These are phyloP conservation scores for Laterallus jamaicensis DNA, from an alignment of 2,113 vertebrate genomes.

Conservation along the genomic window DNA sequence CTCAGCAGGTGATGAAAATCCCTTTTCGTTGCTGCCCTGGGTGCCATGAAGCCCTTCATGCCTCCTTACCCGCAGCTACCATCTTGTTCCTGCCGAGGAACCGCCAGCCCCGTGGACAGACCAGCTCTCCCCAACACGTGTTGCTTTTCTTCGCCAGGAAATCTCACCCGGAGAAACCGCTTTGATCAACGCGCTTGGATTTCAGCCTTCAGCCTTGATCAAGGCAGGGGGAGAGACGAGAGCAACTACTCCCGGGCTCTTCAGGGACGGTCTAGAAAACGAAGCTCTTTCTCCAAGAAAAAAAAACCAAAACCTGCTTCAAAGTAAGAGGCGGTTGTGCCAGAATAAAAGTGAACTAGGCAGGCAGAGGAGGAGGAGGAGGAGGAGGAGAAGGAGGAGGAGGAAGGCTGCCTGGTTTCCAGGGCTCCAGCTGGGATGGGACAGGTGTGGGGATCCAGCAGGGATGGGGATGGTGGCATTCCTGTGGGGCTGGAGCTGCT, in stretches of 20 bases:
- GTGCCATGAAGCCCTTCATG: fast-evolving
- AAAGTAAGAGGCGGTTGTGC: conserved; percentile 24
- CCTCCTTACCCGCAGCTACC: not conserved
- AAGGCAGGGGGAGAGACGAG: conserved; percentile 43
- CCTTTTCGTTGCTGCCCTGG: not conserved
- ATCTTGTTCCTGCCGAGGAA: not conserved
- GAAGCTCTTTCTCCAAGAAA: conserved; percentile 2
- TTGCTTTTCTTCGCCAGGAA: not conserved
- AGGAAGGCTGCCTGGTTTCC: not conserved
- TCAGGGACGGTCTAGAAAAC: not conserved
- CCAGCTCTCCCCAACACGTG: conserved; percentile 16
- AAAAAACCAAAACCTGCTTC: conserved; percentile 9
- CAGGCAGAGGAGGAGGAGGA: not conserved
- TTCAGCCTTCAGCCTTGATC: conserved; percentile 63
- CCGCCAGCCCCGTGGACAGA: not conserved
- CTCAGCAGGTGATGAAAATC: fast-evolving
- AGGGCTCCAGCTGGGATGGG: not conserved
- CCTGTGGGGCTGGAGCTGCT: not conserved
- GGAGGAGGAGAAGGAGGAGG: not conserved
- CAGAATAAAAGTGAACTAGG: conserved; percentile 28
- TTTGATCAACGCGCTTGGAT: conserved; percentile 59
- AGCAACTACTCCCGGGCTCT: not conserved
- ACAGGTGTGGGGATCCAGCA: not conserved
- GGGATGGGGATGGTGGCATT: not conserved
- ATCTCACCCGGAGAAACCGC: not conserved